These are phyloP conservation scores for Engystomops pustulosus DNA, from an alignment of 2,113 vertebrate species.

Conservation along the genomic window DNA sequence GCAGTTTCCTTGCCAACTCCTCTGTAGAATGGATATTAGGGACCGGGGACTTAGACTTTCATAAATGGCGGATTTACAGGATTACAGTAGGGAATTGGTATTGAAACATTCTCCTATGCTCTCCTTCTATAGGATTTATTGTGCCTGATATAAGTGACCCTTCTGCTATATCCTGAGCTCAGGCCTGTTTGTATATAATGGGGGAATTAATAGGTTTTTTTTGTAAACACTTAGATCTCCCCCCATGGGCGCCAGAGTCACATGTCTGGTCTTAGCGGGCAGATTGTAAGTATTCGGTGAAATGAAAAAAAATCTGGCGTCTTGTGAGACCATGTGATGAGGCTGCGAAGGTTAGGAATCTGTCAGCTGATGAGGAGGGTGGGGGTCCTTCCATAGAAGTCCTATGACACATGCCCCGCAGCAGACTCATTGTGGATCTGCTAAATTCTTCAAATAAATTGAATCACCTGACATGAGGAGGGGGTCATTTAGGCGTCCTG, in stretches of 20 bases:
- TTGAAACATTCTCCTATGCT: too few relatives aligned
- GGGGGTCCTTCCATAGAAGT: neutral
- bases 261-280: neutral
- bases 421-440: neutral
- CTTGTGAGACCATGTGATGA: neutral
- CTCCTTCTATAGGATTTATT: too few relatives aligned
- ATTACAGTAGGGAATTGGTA: too few relatives aligned
- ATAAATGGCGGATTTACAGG: too few relatives aligned
- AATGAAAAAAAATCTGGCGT: neutral
- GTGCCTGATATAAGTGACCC: neutral
- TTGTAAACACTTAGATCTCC: too few relatives aligned
- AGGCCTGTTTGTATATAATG: too few relatives aligned
- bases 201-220: too few relatives aligned
- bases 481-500: too few relatives aligned
- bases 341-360: neutral
- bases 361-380: conserved; percentile 20
- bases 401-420: neutral
- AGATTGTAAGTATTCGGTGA: neutral
- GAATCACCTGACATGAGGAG: neutral
- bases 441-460: too few relatives aligned
- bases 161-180: neutral
- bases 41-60: too few relatives aligned
- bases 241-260: neutral
- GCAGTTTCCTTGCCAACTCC: too few relatives aligned
- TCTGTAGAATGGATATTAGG: too few relatives aligned